Evolutionary conservation across 2,797 vertebrate genomes (phyloP).

Genomic region (Platalea minor): DNA sequence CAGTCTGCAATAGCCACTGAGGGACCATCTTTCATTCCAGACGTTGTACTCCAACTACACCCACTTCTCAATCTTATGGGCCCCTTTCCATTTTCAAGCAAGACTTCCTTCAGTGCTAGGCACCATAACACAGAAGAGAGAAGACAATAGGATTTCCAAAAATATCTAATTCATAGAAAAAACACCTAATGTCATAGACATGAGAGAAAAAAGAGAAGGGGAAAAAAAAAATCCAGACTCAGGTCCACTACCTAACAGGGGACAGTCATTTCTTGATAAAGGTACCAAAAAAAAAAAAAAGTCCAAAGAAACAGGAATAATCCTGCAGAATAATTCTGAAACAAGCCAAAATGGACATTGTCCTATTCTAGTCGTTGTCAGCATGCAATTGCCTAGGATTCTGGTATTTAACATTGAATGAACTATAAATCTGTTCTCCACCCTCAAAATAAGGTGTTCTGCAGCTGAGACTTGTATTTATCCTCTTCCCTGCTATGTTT

Average conservation of each 20-base stretch:
- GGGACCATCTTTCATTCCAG: conserved; percentile 35
- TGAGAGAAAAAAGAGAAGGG: rapidly evolving
- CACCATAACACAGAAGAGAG: neutral
- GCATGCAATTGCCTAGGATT: neutral
- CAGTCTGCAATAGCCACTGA: neutral
- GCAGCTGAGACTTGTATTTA: conserved; percentile 6
- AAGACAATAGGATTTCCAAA: neutral
- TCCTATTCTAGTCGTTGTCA: neutral
- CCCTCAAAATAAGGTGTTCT: neutral
- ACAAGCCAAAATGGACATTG: neutral
- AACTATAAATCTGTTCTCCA: neutral
- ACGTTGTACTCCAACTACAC: neutral
- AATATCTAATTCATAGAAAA: neutral
- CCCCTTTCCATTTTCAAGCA: neutral
- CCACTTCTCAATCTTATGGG: neutral
- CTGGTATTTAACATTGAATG: neutral
- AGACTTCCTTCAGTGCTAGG: neutral
- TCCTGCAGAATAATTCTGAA: neutral
- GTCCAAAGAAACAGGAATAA: neutral
- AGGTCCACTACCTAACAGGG: neutral
- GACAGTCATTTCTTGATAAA: neutral
- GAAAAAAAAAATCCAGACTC: neutral
- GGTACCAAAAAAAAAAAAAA: neutral
- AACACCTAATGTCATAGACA: neutral
- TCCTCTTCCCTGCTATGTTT: conserved; percentile 25